Evolutionary conservation across 2,797 vertebrate genomes (phyloP).

Genomic region (Epinephelus coioides): DNA sequence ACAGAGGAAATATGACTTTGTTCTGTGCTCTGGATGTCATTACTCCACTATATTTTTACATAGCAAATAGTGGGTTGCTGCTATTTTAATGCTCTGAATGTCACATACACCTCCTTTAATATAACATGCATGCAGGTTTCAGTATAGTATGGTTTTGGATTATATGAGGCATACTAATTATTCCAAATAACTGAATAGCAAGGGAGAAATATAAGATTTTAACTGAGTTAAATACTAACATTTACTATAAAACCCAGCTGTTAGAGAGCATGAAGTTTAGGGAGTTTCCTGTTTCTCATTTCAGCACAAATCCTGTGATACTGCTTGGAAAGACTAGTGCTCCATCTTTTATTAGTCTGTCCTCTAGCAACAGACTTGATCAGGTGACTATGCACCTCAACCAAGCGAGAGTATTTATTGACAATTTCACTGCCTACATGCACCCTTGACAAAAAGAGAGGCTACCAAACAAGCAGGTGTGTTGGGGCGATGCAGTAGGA

Average conservation of each 20-base stretch:
- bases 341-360: neutral
- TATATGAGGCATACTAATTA: neutral
- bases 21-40: too few species aligned
- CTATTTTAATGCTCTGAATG: too few species aligned
- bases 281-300: neutral
- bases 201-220: neutral
- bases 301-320: neutral
- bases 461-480: constrained; percentile 53
- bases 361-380: neutral
- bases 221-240: neutral
- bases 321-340: neutral
- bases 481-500: constrained; percentile 21
- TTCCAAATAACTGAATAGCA: neutral
- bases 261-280: neutral
- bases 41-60: too few species aligned
- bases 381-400: neutral
- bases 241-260: neutral
- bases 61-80: too few species aligned
- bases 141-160: neutral
- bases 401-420: neutral
- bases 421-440: neutral
- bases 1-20: too few species aligned
- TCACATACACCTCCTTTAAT: neutral
- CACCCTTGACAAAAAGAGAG: constrained; percentile 20
- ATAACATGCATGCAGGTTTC: neutral